These are phyloP conservation scores for Troglohyphantes excavatus DNA, from an alignment of 2,888 invertebrate species.

Conservation along the genomic window DNA sequence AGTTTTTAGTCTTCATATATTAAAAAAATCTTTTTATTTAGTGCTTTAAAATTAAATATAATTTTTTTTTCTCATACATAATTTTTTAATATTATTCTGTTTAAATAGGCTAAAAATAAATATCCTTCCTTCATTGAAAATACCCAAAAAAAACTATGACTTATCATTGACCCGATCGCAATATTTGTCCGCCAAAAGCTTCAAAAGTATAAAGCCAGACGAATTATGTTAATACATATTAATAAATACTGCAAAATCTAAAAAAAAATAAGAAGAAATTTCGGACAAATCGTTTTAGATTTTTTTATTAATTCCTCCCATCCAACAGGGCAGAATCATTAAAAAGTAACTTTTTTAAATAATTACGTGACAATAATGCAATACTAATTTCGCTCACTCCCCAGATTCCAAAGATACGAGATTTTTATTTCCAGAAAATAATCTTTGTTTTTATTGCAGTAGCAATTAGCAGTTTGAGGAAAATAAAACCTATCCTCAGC, in stretches of 20 bases:
- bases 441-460: constrained; percentile 45
- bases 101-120: too few relatives aligned
- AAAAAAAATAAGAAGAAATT: neutral
- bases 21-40: too few relatives aligned
- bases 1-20: too few relatives aligned
- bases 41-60: too few relatives aligned
- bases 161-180: too few relatives aligned
- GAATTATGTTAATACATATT: too few relatives aligned
- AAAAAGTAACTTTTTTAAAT: constrained; percentile 33
- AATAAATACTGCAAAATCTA: neutral
- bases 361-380: constrained; percentile 29
- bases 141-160: too few relatives aligned
- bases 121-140: too few relatives aligned
- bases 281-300: neutral
- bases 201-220: too few relatives aligned
- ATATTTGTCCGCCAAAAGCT: too few relatives aligned
- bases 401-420: constrained; percentile 32
- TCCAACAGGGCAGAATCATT: neutral
- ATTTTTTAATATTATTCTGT: too few relatives aligned
- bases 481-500: constrained; percentile 55
- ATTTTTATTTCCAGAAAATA: constrained; percentile 43
- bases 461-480: constrained; percentile 55
- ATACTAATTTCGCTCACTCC: constrained; percentile 36
- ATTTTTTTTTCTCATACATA: too few relatives aligned
- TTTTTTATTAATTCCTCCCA: neutral